Percentiles rank a stretch among this genome's conserved stretches.
Conservation (phyloP, 2,113 vertebrate species). For the Eidolon helvum region DNA sequence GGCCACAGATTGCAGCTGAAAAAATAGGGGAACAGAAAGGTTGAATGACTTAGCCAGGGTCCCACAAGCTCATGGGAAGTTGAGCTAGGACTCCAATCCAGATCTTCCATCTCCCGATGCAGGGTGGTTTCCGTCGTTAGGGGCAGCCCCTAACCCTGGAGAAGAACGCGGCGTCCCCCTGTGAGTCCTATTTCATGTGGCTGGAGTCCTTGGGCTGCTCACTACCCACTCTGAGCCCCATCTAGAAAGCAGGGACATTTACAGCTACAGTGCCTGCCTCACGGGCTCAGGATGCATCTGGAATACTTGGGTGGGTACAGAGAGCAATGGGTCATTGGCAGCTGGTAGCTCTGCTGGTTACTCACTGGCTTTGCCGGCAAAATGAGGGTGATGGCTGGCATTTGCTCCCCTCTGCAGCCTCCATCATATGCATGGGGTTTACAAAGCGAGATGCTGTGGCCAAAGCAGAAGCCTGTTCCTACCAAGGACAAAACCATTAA, state of each 20-base stretch:
- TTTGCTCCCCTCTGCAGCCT: rapidly evolving
- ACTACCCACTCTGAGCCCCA: background rate
- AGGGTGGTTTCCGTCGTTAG: background rate
- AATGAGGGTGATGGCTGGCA: background rate
- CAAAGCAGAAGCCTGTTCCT: background rate
- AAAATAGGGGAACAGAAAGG: background rate
- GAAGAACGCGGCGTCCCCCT: rapidly evolving
- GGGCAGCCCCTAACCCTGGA: background rate
- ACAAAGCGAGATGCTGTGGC: rapidly evolving
- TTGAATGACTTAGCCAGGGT: background rate
- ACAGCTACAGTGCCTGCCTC: rapidly evolving
- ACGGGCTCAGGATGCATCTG: background rate
- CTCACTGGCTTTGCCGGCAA: background rate
- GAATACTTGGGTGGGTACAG: background rate
- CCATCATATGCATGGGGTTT: rapidly evolving
- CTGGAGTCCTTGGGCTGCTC: too few relatives aligned
- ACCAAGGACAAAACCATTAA: background rate
- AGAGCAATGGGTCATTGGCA: rapidly evolving
- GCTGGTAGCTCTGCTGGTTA: background rate
- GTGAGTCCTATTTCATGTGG: background rate
- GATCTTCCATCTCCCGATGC: background rate
- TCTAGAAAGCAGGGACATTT: background rate
- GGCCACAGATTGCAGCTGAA: background rate
- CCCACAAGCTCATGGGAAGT: rapidly evolving
- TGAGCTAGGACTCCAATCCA: background rate